Evolutionary conservation across 2,888 invertebrate species (phyloP), one percentile per base, ranked within the genome.

Genomic region (Teleogryllus oceanicus): DNA sequence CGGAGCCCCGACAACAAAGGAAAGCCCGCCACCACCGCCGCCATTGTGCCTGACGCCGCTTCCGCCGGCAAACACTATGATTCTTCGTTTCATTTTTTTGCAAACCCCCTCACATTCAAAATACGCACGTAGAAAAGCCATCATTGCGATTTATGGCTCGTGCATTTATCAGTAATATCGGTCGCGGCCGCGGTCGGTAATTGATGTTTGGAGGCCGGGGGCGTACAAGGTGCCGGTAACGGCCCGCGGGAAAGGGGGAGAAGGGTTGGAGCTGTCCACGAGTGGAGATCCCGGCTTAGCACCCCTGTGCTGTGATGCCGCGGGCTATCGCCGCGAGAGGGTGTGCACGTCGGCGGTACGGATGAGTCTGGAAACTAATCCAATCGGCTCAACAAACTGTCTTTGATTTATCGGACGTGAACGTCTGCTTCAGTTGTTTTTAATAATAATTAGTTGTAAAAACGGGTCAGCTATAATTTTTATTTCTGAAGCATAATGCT

Each of bases 71-170:
- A 62, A 62, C 62, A 62, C 62, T 62, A 62, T 62, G 62, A 62
- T 62, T 62, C 62, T 62, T 62, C 62, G 62, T 62, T 62, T 62
- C 62, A n/a, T 62, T 62, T n/a, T 62, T 62, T 62, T 62, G 13
- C 62, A 1, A n/a, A 4, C 16, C 16, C 13, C 13, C 16, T 11
- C 62, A 62, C 62, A 62, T 62, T 62, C 62, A 62, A 62, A 62
- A 62, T 62, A 62, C 62, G 62, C 62, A 62, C 62, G 62, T 62
- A 62, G 62, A 62, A n/a, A 62, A 62, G 62, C 62, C 62, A 62
- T 62, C 62, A 62, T 18, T 62, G 62, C 62, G 62, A 62, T 62
- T 62, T 62, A 62, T 62, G 62, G n/a, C 62, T 62, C 62, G 16
- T 62, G n/a, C 62, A 62, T 62, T 62, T 62, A 62, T 62, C 62